phyloP scores from a whole-genome alignment of 1,140 invertebrate species.

The Paramacrobiotus metropolitanus region DNA sequence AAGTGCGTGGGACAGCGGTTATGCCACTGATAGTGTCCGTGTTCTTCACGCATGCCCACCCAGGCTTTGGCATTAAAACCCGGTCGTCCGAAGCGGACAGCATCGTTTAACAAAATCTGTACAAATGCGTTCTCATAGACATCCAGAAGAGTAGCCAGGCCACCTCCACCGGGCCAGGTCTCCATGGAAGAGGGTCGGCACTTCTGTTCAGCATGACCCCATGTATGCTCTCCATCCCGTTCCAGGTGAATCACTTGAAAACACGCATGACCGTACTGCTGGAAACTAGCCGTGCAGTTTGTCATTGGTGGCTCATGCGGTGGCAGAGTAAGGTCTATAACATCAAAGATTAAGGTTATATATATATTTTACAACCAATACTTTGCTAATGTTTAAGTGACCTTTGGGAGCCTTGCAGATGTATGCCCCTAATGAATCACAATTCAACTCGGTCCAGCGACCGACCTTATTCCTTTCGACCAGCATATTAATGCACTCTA shows the following conservation, averaged over 20 bases:
- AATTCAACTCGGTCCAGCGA: neutral
- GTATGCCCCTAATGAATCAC: neutral
- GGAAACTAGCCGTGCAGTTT: neutral
- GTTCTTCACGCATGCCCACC: neutral
- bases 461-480: neutral
- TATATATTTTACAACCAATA: too few relatives aligned
- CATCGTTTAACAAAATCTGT: neutral
- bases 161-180: neutral
- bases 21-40: neutral
- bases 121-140: conserved; percentile 2
- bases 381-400: too few relatives aligned
- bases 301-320: neutral
- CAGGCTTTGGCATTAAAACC: neutral
- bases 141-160: neutral
- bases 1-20: neutral
- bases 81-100: too few relatives aligned
- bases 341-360: neutral
- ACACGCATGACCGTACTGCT: neutral
- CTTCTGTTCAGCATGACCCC: neutral
- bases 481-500: neutral
- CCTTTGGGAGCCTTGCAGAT: neutral
- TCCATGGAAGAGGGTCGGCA: neutral
- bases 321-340: neutral
- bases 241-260: neutral
- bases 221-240: neutral